These are phyloP conservation scores for Crotalus adamanteus DNA, from an alignment of 2,797 vertebrate genomes.

Conservation along the genomic window DNA sequence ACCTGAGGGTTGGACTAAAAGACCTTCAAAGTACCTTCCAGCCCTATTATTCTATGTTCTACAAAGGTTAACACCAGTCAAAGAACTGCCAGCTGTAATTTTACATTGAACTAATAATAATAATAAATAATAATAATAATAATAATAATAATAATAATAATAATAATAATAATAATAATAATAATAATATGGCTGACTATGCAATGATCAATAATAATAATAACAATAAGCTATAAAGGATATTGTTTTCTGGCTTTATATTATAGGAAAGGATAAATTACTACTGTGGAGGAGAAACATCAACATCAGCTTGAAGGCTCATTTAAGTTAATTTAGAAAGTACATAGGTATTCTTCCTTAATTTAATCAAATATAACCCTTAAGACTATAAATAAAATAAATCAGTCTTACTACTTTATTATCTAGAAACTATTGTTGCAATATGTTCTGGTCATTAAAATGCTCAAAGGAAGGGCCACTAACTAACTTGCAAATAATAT, in stretches of 20 bases:
- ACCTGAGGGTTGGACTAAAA: not conserved
- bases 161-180: too few species aligned
- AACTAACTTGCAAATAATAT: not conserved
- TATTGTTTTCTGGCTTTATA: not conserved
- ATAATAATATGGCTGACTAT: too few species aligned
- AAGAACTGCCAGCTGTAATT: not conserved
- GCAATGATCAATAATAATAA: too few species aligned
- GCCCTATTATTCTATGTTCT: not conserved
- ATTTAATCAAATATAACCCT: not conserved
- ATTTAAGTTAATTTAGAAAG: not conserved
- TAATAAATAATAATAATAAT: too few species aligned
- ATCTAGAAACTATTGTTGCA: not conserved
- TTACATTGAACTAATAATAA: not conserved
- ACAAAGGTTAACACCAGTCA: not conserved
- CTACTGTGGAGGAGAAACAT: not conserved
- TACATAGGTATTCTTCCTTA: not conserved
- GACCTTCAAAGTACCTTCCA: not conserved
- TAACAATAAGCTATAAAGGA: not conserved
- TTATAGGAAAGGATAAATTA: not conserved
- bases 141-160: too few species aligned
- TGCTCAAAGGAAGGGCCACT: not conserved
- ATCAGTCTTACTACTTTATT: not conserved
- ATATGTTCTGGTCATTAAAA: not conserved
- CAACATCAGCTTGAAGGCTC: not conserved
- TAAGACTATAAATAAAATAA: not conserved